Evolutionary conservation across 2,797 vertebrate species (phyloP), one percentile per base, ranked within the genome.

Genomic region (Diglossa cyanea): DNA sequence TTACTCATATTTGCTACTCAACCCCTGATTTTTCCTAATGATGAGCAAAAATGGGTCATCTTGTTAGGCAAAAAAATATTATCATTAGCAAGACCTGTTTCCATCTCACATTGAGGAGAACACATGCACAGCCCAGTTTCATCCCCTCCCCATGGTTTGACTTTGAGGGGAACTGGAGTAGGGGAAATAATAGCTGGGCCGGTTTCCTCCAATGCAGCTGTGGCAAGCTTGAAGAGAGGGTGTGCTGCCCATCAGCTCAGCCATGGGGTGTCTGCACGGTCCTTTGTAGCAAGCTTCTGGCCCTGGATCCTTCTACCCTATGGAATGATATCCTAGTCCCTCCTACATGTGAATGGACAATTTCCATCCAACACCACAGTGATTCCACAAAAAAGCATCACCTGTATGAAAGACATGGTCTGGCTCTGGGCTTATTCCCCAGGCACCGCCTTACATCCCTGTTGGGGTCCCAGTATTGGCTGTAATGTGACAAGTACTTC

Each of bases 221-320:
- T 10, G 51, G 62, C 39, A 33, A 73, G 23, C n/a, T 33, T 23
- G 19, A 33, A 61, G 47, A 45, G 63, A 50, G 62, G 26, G 16
- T 42, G 8, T n/a, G 55, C 35, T 65, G 62, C 71, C 44, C 0
- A 0, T 37, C 30, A 3, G 40, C 66, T 76, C 0, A 0, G 54
- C 45, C 51, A 8, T 2, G 28, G n/a, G 28, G 25, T 2, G 0
- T 40, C 65, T 4, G 0, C 51, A 47, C 39, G 47, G 31, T 57
- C 51, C 63, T 89, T 35, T n/a, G 63, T 53, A 63, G 23, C 10
- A 63, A 19, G 23, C 54, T 42, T 61, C 54, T 91, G 21, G 17
- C 30, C 40, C 66, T 61, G 50, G 11, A 40, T 42, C 53, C 39
- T 55, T 44, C 60, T 48, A 19, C 48, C 30, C 54, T 3, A 13